Conservation (phyloP, 2,113 vertebrate species). For the Mellivora capensis region DNA sequence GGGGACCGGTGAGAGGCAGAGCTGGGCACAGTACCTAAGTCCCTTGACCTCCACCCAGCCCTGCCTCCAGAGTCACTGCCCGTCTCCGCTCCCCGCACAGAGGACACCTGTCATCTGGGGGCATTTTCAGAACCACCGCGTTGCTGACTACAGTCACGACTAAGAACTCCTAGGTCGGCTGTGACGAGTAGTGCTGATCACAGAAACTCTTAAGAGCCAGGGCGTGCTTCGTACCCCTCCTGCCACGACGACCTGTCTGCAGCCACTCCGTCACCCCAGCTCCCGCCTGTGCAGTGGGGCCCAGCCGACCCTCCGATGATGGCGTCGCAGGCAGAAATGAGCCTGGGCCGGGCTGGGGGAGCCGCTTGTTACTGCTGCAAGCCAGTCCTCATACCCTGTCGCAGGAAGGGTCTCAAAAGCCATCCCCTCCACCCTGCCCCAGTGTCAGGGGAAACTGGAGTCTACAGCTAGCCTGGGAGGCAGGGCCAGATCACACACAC, state of each 20-base stretch:
- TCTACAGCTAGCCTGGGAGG: neutral
- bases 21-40: neutral
- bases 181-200: neutral
- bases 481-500: too few species aligned
- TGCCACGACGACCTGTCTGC: rapidly evolving
- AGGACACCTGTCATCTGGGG: neutral
- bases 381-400: too few species aligned
- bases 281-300: neutral
- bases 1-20: neutral
- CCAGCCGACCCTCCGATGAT: neutral
- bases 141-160: neutral
- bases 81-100: neutral
- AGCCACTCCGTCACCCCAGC: neutral
- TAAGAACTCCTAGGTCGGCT: neutral
- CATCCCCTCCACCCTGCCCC: neutral
- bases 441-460: rapidly evolving
- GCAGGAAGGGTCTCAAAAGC: neutral
- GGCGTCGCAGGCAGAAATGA: rapidly evolving
- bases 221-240: rapidly evolving
- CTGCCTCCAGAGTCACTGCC: neutral
- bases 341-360: neutral
- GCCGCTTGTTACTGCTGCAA: neutral
- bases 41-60: neutral
- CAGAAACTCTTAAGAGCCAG: neutral
- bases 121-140: neutral